Base-by-base conservation (phyloP, 2,113 vertebrate genomes). In the Pseudorasbora parva region DNA sequence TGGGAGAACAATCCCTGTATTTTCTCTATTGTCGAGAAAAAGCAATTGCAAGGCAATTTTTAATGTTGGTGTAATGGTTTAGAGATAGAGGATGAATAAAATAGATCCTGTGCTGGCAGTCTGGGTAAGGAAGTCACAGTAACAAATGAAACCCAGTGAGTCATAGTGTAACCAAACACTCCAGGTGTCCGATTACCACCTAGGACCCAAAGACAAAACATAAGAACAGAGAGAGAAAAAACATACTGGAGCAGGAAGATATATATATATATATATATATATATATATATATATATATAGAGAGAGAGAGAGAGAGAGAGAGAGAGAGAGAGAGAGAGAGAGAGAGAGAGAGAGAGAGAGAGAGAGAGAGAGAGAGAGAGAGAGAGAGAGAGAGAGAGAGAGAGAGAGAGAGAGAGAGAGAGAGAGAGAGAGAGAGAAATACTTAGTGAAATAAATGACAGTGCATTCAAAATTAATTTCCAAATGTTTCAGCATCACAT, bases 81-180 rank as follows among this genome's bases (percentile, higher is more conserved):
- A 25, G 84, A n/a, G n/a, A n/a, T 68, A 78, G 43, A 84, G 2
- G 77, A 87, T 86, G 72, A 85, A 91, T 90, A 82, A 91, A 90
- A 87, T 78, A 81, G 84, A 33, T 6, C 69, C 84, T 69, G 72
- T 83, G 74, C 85, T 81, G 64, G 84, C 81, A 27, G 41, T 72
- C 78, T 88, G 72, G 84, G 85, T 86, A 76, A 77, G 75, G 11
- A 68, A 62, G 23, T 23, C 66, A 76, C 41, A 57, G 71, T 78
- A 81, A 76, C 76, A 81, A 85, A 86, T 85, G 82, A 82, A 87
- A 89, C 81, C 82, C 83, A 73, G 82, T 88, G 81, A 88, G 91
- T 89, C 89, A 85, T 84, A 30, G 84, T 78, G 92, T 87, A 94
- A 94, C 90, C 88, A 27, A 90, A 94, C 81, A 86, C 59, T 60